Evolutionary conservation across 1,140 invertebrate genomes (phyloP).

Genomic region (Anoplolepis gracilipes): DNA sequence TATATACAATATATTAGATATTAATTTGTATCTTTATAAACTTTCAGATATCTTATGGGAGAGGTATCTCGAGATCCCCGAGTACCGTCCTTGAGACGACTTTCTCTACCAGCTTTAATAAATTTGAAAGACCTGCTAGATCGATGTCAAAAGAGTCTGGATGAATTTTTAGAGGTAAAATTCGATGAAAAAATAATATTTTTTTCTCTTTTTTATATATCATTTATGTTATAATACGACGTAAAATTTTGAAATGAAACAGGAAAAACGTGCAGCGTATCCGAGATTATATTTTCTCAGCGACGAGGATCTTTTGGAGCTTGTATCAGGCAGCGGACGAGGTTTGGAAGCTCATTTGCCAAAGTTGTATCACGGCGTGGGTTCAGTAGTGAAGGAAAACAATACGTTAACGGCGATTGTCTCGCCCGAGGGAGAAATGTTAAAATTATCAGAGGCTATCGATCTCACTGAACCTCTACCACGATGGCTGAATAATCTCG

Average conservation of each 20-base stretch:
- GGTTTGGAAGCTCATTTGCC: constrained; percentile 97
- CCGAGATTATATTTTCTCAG: constrained; percentile 98
- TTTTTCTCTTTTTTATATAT: background rate
- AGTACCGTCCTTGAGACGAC: constrained; percentile 92
- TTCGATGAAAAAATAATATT: background rate
- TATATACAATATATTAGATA: too few relatives aligned
- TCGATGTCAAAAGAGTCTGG: constrained; percentile 97
- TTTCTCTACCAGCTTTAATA: constrained; percentile 91
- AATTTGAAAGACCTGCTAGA: constrained; percentile 95
- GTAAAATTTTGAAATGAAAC: constrained; percentile 27
- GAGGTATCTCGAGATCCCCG: constrained; percentile 92
- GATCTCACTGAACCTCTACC: constrained; percentile 84
- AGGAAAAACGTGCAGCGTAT: constrained; percentile 97
- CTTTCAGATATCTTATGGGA: constrained; percentile 88
- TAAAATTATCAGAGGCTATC: constrained; percentile 91
- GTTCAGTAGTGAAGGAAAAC: constrained; percentile 90
- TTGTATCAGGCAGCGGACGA: constrained; percentile 92
- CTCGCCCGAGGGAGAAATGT: constrained; percentile 94
- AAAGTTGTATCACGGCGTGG: constrained; percentile 97
- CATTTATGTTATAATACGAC: background rate
- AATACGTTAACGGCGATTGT: constrained; percentile 89
- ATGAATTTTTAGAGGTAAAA: constrained; percentile 96
- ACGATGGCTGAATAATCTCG: constrained; percentile 81
- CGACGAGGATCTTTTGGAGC: constrained; percentile 98
- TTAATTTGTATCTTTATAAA: background rate